phyloP scores from a whole-genome alignment of 2,888 invertebrate genomes.

The Ptychoptera contaminata region DNA sequence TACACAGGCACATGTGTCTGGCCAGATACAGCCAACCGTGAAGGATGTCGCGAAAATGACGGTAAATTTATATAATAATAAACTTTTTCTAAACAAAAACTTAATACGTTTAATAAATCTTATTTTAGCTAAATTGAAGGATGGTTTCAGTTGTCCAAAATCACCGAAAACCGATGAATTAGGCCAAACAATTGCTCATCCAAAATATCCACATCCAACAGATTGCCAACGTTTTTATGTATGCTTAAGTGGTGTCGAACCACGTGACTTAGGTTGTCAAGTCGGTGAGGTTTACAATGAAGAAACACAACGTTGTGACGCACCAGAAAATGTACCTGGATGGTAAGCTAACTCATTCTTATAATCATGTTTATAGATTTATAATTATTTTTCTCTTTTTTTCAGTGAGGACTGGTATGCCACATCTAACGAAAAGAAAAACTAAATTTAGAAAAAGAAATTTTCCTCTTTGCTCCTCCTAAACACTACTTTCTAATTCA shows the following conservation, averaged over 20 bases:
- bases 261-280: conserved; percentile 75
- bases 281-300: conserved; percentile 87
- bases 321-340: conserved; percentile 79
- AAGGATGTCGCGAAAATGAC: conserved; percentile 45
- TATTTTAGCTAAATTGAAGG: conserved; percentile 53
- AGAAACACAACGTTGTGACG: conserved; percentile 66
- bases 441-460: conserved; percentile 11
- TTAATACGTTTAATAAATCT: too few species aligned
- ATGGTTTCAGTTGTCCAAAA: conserved; percentile 75
- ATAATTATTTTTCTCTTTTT: background rate
- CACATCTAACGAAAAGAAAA: background rate
- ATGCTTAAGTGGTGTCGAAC: conserved; percentile 70
- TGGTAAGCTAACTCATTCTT: conserved; percentile 49
- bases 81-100: background rate
- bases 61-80: conserved; percentile 29
- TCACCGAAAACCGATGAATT: conserved; percentile 44
- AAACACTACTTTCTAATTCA: too few species aligned
- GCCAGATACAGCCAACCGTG: conserved; percentile 65
- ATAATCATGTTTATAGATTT: background rate
- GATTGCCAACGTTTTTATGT: conserved; percentile 90
- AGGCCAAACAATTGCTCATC: conserved; percentile 64
- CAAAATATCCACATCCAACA: conserved; percentile 68
- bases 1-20: conserved; percentile 80
- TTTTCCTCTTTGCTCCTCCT: too few species aligned
- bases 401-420: background rate